Evolutionary conservation across 2,888 invertebrate species (phyloP).

Genomic region (Drosophila gaucha): DNA sequence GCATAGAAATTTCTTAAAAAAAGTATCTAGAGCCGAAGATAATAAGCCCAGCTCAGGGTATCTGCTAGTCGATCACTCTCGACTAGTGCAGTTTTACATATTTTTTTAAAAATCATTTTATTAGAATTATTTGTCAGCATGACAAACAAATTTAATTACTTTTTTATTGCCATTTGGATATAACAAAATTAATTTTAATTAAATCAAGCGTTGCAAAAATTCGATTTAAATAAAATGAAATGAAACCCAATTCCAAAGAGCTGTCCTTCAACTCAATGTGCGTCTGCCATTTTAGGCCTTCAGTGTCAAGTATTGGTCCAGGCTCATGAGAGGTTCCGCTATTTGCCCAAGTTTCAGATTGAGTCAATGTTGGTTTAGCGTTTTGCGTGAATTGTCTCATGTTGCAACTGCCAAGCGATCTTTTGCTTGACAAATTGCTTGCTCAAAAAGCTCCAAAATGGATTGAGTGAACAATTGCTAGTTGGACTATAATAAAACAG

Average conservation of each 20-base stretch:
- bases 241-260: conserved; percentile 4
- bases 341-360: conserved; percentile 11
- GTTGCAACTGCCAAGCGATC: conserved; percentile 1
- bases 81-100: no score
- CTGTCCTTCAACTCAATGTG: not conserved
- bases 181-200: not conserved
- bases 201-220: not conserved
- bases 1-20: no score
- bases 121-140: no score
- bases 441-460: no score
- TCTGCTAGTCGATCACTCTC: no score
- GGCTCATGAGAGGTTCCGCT: conserved; percentile 11
- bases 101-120: no score
- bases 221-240: not conserved
- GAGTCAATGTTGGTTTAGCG: conserved; percentile 4
- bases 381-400: conserved; percentile 1
- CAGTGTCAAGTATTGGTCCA: conserved; percentile 11
- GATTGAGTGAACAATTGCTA: no score
- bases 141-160: conserved; percentile 15
- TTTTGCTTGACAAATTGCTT: no score
- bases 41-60: no score
- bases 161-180: not conserved
- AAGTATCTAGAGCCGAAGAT: no score
- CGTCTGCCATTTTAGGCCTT: conserved; percentile 1
- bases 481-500: no score